Evolutionary conservation across 2,113 vertebrate genomes (phyloP).

Genomic region (Lagopus muta): DNA sequence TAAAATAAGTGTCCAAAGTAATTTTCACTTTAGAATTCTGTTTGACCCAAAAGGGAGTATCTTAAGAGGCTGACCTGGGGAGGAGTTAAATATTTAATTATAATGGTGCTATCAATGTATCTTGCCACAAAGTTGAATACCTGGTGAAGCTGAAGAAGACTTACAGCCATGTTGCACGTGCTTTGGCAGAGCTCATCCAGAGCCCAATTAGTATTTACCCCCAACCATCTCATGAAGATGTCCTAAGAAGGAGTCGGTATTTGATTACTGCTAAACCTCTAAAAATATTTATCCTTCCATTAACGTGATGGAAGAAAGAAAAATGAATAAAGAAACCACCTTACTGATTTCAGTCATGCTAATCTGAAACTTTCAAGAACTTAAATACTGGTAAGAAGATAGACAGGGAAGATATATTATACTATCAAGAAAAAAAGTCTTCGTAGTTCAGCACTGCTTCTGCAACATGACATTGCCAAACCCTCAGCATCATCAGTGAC

Average conservation of each 20-base stretch:
- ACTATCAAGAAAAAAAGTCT: neutral
- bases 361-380: neutral
- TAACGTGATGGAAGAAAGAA: neutral
- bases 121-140: neutral
- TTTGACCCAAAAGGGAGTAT: neutral
- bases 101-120: neutral
- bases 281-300: neutral
- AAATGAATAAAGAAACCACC: neutral
- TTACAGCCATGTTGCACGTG: neutral
- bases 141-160: neutral
- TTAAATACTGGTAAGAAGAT: neutral
- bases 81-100: neutral
- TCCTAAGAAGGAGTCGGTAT: neutral
- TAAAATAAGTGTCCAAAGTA: neutral
- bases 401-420: neutral
- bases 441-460: neutral
- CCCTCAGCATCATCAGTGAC: neutral
- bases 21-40: neutral
- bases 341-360: neutral
- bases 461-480: neutral
- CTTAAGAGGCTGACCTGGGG: neutral
- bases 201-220: neutral
- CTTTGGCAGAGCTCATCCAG: neutral
- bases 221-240: neutral
- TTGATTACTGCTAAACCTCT: accelerated